Conservation (phyloP, 2,797 vertebrate species). For the Ispidina picta region DNA sequence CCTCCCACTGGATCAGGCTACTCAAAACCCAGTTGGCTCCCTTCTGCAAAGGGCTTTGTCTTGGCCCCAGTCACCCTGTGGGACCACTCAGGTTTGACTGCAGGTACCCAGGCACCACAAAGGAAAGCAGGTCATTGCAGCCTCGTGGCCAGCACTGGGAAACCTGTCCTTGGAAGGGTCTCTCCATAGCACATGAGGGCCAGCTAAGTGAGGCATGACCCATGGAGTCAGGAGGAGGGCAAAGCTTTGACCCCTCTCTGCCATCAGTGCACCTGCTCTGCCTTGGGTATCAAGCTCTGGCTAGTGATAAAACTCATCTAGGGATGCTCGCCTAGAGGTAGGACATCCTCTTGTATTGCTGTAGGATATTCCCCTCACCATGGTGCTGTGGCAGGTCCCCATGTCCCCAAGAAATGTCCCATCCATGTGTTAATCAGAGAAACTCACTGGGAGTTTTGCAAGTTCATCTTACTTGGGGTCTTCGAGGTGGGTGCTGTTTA, state of each 20-base stretch:
- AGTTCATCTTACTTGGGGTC: conserved; percentile 79
- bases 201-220: background rate
- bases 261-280: background rate
- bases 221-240: background rate
- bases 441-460: conserved; percentile 27
- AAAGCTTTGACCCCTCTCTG: background rate
- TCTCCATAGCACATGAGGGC: fast-evolving
- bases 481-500: conserved; percentile 82
- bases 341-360: background rate
- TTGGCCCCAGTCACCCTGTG: fast-evolving
- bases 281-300: background rate
- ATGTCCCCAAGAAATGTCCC: background rate
- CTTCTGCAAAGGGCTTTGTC: background rate
- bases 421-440: background rate
- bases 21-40: background rate
- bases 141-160: fast-evolving
- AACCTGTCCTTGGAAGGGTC: fast-evolving
- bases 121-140: fast-evolving
- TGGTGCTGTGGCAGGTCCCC: background rate
- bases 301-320: background rate
- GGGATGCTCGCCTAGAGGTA: background rate
- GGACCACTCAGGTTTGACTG: background rate
- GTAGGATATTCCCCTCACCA: fast-evolving
- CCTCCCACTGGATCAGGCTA: background rate
- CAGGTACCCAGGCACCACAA: background rate